A percentile compares a stretch with the other conserved stretches of the same genome.
These are phyloP conservation scores for Centruroides sculpturatus DNA, from an alignment of 1,140 invertebrate species.

Conservation along the genomic window DNA sequence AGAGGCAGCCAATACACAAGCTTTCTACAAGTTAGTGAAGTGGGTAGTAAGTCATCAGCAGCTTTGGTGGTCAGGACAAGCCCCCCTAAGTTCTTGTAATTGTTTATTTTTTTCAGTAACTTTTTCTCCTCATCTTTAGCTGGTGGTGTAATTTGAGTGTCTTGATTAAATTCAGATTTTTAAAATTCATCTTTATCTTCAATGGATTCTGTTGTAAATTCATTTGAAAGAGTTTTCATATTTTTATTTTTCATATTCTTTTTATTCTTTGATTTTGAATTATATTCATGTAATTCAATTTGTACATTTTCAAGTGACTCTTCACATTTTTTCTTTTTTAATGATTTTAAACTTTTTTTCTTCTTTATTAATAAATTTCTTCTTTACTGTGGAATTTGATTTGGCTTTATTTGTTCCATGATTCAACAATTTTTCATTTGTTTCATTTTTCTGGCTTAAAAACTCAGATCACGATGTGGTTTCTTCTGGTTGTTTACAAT, in stretches of 20 bases:
- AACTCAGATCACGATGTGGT: slow-evolving; percentile 13
- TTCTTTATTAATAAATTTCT: not conserved
- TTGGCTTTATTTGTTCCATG: not conserved
- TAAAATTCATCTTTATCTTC: not conserved
- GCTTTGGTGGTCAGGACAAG: too few species aligned
- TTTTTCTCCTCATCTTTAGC: not conserved
- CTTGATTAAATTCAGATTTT: not conserved
- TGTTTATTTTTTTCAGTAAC: slow-evolving; percentile 5
- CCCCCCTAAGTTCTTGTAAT: not conserved
- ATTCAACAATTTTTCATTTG: not conserved
- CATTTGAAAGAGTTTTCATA: not conserved
- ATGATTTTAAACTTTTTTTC: not conserved
- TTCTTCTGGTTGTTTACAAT: slow-evolving; percentile 7
- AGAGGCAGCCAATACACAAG: too few species aligned
- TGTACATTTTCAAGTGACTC: not conserved
- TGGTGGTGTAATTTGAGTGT: not conserved
- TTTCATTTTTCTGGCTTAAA: not conserved
- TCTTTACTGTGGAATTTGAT: not conserved
- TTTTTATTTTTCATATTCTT: not conserved
- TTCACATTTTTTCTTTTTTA: not conserved
- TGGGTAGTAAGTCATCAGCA: too few species aligned
- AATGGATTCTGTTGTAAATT: not conserved
- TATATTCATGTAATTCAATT: not conserved
- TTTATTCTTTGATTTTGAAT: not conserved
- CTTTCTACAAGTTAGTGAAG: too few species aligned